These are phyloP conservation scores for Monopterus albus DNA, from an alignment of 2,113 vertebrate species.

Conservation along the genomic window DNA sequence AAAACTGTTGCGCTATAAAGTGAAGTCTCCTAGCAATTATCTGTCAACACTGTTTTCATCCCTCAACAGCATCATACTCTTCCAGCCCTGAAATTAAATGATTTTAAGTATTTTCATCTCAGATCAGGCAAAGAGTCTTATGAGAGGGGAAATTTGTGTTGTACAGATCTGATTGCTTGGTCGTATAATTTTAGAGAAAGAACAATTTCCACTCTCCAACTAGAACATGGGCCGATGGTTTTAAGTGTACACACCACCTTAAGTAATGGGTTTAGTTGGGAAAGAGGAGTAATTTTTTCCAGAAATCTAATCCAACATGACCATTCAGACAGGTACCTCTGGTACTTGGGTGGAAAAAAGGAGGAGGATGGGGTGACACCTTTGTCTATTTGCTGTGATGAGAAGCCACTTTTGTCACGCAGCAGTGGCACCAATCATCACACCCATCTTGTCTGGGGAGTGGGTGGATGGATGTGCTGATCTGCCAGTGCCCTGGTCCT, in stretches of 20 bases:
- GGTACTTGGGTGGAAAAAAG: not conserved
- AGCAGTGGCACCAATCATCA: slow-evolving; percentile 44
- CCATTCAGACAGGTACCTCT: not conserved
- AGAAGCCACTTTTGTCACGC: slow-evolving; percentile 43
- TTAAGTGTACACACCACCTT: slow-evolving; percentile 10
- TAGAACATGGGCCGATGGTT: not conserved
- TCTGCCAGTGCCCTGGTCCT: slow-evolving; percentile 34
- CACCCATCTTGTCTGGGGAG: slow-evolving; percentile 47
- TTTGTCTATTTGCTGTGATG: slow-evolving; percentile 22
- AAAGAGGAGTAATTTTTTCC: not conserved
- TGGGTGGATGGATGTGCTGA: slow-evolving; percentile 61
- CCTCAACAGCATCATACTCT: not conserved
- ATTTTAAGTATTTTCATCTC: not conserved
- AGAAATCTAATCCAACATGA: not conserved
- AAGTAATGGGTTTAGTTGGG: too few species aligned
- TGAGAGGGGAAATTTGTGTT: not conserved
- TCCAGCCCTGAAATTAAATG: not conserved
- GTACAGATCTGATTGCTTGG: not conserved
- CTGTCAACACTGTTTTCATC: slow-evolving; percentile 1
- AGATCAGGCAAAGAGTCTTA: not conserved
- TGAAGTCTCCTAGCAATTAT: not conserved
- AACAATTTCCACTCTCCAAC: not conserved
- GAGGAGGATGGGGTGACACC: not conserved
- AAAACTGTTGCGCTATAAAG: not conserved
- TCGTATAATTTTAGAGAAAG: too few species aligned